Evolutionary conservation across 2,797 vertebrate genomes (phyloP), one percentile per base, ranked within the genome.

Genomic region (Melopsittacus undulatus): DNA sequence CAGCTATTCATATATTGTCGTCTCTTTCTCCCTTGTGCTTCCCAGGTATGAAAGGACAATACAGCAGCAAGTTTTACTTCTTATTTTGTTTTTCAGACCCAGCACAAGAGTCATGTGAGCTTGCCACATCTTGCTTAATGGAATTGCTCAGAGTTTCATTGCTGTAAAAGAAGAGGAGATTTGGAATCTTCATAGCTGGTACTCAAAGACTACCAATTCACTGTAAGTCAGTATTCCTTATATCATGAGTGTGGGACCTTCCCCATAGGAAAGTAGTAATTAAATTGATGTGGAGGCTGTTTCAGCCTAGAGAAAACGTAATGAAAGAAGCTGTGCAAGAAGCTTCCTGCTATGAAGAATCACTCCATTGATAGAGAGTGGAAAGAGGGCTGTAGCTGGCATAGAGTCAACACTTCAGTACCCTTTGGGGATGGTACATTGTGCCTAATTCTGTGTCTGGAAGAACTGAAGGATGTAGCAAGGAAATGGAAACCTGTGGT

Each of bases 41-140:
- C 23, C 19, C 4, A 8, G 8, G 1, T 56, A 13, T 29, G 7
- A 48, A 82, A 73, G 29, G n/a, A 67, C 17, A 70, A 57, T 8
- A 32, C 24, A 70, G 36, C 29, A 14, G 18, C 24, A 81, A 59
- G 9, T 46, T 67, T 67, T 67, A 48, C 61, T 93, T 94, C 51
- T 92, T 27, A 45, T 42, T 42, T 83, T 93, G 38, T 38, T 85
- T 96, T 92, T 87, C 63, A 96, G 94, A 46, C 82, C 27, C 8
- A 20, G 12, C 36, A 26, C 19, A 19, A 43, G 36, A 40, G 38
- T 76, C 16, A 2, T 13, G 13, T 83, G 74, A 95, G 40, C 49
- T 92, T 93, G 24, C 51, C 51, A 24, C 51, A 26, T 79, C 87
- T 92, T 88, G 51, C 59, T n/a, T 70, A 38, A 87, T 79, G 69